Evolutionary conservation across 2,797 vertebrate genomes (phyloP).

Genomic region (Spinus pinus): DNA sequence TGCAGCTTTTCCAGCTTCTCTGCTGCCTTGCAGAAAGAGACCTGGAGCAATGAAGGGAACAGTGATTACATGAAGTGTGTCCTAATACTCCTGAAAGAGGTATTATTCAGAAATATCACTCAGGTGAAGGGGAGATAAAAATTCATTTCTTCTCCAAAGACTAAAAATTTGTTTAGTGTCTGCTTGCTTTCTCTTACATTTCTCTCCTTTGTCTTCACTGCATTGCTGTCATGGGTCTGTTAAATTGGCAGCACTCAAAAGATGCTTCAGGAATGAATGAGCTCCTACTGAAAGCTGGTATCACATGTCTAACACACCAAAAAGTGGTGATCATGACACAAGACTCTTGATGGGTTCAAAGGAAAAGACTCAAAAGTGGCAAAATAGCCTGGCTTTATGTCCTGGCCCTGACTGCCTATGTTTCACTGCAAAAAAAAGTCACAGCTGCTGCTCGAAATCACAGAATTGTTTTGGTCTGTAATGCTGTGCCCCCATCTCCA

Average conservation of each 20-base stretch:
- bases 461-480: not conserved
- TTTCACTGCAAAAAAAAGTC: not conserved
- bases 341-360: not conserved
- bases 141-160: not conserved
- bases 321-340: accelerated
- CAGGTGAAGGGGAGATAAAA: not conserved
- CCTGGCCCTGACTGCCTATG: no score
- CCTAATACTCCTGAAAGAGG: not conserved
- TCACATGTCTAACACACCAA: no score
- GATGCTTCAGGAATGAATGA: not conserved
- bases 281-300: not conserved
- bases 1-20: not conserved
- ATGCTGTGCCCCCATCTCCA: not conserved
- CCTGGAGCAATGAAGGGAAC: not conserved
- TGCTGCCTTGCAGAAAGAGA: not conserved
- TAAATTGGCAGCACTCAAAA: not conserved
- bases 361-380: not conserved
- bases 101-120: not conserved
- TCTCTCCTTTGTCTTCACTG: not conserved
- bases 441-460: not conserved
- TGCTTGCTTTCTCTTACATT: not conserved
- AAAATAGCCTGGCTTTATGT: not conserved
- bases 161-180: not conserved
- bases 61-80: not conserved
- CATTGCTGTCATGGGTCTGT: not conserved